phyloP scores from a whole-genome alignment of 2,797 vertebrate species.

The Cyclura pinguis region DNA sequence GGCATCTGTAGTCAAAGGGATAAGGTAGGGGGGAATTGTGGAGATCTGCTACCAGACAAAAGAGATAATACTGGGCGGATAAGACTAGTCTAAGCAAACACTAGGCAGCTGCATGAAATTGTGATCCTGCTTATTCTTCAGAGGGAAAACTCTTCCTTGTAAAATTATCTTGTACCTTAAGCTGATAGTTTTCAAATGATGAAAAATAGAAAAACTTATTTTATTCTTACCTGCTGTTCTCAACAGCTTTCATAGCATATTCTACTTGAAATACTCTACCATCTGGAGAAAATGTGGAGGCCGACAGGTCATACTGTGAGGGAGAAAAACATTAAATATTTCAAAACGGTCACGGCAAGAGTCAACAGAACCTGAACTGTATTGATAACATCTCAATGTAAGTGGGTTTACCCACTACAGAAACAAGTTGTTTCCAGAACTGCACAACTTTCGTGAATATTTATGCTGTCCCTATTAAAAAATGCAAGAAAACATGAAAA shows the following conservation, averaged over 20 bases:
- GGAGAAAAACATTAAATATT: slow-evolving; percentile 31
- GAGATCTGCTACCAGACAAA: not conserved
- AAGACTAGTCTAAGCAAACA: no score
- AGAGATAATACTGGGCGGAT: not conserved
- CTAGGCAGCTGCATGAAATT: no score
- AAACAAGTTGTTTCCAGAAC: not conserved
- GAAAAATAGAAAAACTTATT: slow-evolving; percentile 6
- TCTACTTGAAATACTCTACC: slow-evolving; percentile 98
- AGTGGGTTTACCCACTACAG: no score
- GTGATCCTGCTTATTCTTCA: not conserved
- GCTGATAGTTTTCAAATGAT: not conserved
- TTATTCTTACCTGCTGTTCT: slow-evolving; percentile 93
- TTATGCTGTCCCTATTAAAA: not conserved
- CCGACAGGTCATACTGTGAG: slow-evolving; percentile 94
- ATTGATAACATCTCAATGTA: not conserved
- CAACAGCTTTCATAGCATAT: slow-evolving; percentile 98
- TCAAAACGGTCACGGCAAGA: not conserved
- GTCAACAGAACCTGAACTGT: not conserved
- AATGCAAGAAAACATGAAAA: not conserved
- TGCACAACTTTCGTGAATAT: not conserved
- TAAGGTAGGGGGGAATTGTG: no score
- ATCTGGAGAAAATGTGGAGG: slow-evolving; percentile 97
- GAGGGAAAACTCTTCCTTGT: not conserved
- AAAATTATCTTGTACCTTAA: rapidly evolving
- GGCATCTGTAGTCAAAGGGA: not conserved